phyloP scores from a whole-genome alignment of 2,113 vertebrate genomes.

The Thoracochromis brauschi region DNA sequence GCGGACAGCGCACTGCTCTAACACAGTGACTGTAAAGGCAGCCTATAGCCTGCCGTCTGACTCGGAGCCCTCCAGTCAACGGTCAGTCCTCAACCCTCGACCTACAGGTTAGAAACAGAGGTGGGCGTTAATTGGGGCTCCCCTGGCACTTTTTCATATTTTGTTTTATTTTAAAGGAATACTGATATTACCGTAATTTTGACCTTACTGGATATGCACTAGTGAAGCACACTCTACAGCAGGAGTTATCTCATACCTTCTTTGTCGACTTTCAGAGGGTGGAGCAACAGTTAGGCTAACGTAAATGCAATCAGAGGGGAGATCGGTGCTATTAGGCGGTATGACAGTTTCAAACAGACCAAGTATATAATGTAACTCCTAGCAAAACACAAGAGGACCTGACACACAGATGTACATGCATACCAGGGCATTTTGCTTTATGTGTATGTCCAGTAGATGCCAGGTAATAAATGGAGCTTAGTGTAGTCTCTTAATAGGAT shows the following conservation, averaged over 20 bases:
- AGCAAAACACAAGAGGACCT: not conserved
- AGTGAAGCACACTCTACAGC: not conserved
- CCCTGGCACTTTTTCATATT: not conserved
- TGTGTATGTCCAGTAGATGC: not conserved
- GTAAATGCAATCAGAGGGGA: not conserved
- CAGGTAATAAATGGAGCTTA: not conserved
- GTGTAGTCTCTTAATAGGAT: not conserved
- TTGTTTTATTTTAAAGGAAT: not conserved
- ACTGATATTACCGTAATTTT: not conserved
- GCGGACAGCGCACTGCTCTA: constrained; percentile 45
- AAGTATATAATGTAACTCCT: not conserved
- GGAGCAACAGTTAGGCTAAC: not conserved
- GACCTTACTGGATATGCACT: not conserved
- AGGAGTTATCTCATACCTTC: not conserved
- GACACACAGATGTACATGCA: not conserved
- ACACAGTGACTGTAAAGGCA: not conserved
- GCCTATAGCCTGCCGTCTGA: constrained; percentile 5
- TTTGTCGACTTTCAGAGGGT: constrained; percentile 23
- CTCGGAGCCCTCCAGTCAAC: constrained; percentile 5
- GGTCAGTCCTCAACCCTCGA: not conserved
- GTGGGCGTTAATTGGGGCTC: constrained; percentile 23
- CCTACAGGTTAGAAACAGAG: not conserved
- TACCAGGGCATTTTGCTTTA: not conserved
- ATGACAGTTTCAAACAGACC: not conserved
- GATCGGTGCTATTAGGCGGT: not conserved